phyloP scores from a whole-genome alignment of 2,113 vertebrate genomes.

The Glaucidium brasilianum region DNA sequence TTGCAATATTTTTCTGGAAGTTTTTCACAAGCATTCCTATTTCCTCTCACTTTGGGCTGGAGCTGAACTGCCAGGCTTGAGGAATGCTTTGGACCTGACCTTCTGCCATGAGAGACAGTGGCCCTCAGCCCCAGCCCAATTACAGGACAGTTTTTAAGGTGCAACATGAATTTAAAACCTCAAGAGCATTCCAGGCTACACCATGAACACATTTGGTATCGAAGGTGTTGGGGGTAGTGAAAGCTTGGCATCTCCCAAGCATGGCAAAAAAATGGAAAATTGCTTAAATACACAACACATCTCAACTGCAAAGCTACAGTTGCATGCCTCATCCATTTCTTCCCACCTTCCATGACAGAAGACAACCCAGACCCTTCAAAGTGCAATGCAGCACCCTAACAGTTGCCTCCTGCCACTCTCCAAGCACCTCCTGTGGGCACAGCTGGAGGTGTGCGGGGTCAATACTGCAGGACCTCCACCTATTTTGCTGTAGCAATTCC shows the following conservation, averaged over 20 bases:
- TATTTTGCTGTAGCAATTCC: not conserved
- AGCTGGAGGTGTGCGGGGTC: rapidly evolving
- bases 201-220: not conserved
- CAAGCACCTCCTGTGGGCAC: not conserved
- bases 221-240: not conserved
- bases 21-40: constrained; percentile 36
- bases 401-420: not conserved
- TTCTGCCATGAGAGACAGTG: not conserved
- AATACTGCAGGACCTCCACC: not conserved
- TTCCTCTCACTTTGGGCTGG: not conserved
- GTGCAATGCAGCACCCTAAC: rapidly evolving
- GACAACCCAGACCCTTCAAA: not conserved
- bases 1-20: constrained; percentile 21
- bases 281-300: not conserved
- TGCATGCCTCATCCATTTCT: rapidly evolving
- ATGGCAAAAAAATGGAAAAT: not conserved
- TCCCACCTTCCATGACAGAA: not conserved
- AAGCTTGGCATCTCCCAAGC: not conserved
- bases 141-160: not conserved
- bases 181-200: not conserved
- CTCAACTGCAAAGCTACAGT: not conserved
- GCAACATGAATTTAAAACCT: not conserved
- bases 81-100: not conserved
- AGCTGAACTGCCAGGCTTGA: not conserved
- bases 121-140: not conserved